Percentiles rank a stretch among this genome's conserved stretches.
phyloP scores from a whole-genome alignment of 1,140 invertebrate genomes.

The Aphidius ervi region DNA sequence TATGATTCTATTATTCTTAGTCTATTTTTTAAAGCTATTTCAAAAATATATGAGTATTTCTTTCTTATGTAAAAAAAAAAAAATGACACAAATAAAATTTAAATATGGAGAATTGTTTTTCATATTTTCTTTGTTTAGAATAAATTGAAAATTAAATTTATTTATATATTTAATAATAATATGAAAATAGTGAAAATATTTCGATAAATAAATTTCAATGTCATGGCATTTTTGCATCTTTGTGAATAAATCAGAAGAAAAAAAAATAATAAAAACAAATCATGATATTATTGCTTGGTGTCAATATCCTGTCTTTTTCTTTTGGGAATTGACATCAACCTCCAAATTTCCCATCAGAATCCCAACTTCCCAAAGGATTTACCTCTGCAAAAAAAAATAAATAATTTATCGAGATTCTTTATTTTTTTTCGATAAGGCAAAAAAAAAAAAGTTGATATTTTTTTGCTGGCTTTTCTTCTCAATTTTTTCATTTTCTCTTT shows the following conservation, averaged over 20 bases:
- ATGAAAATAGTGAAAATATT: background rate
- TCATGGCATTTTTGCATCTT: constrained; percentile 16
- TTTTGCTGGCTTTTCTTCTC: constrained; percentile 17
- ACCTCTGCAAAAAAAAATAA: background rate
- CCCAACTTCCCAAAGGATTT: constrained; percentile 4
- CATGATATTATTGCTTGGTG: constrained; percentile 35
- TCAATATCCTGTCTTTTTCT: constrained; percentile 30
- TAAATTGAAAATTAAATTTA: no score
- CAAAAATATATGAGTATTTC: no score
- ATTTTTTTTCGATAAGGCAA: constrained; percentile 1
- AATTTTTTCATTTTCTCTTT: constrained; percentile 15
- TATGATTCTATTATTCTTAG: no score
- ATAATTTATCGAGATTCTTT: background rate
- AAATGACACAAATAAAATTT: no score
- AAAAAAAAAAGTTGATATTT: constrained; percentile 14
- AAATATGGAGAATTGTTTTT: no score
- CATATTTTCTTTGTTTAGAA: no score
- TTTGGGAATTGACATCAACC: constrained; percentile 14
- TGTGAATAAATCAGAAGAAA: constrained; percentile 27
- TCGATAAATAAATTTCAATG: no score
- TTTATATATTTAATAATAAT: no score
- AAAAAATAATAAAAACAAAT: background rate
- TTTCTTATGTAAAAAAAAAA: no score
- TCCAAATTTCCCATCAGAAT: constrained; percentile 11
- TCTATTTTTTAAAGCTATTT: no score